Conservation (phyloP, 2,888 invertebrate genomes). For the Ennomos quercinarius region DNA sequence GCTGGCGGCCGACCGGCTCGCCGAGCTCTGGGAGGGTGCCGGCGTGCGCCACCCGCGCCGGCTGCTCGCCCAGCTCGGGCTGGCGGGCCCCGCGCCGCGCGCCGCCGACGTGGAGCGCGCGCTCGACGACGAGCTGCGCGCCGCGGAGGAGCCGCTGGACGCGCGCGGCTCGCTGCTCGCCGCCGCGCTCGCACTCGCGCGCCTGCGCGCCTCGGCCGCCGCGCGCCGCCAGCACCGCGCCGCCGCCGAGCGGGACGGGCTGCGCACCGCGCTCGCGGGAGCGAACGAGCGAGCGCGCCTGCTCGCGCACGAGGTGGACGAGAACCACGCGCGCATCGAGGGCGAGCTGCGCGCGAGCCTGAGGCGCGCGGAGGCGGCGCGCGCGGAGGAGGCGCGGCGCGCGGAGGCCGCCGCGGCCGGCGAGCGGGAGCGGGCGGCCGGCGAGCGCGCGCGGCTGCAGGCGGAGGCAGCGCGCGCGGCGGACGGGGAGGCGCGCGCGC, state of each 20-base stretch:
- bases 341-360: constrained; percentile 89
- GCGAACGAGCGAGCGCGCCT: constrained; percentile 93
- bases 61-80: constrained; percentile 89
- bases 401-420: constrained; percentile 88
- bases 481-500: constrained; percentile 86
- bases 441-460: constrained; percentile 86
- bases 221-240: constrained; percentile 88
- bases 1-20: constrained; percentile 81
- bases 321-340: constrained; percentile 93
- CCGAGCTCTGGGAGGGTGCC: constrained; percentile 90
- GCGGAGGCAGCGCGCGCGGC: constrained; percentile 86
- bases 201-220: constrained; percentile 89
- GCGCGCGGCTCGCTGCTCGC: constrained; percentile 75
- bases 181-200: constrained; percentile 88
- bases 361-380: constrained; percentile 90
- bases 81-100: constrained; percentile 84
- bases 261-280: constrained; percentile 91
- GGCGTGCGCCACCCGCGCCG: constrained; percentile 88
- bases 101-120: constrained; percentile 87
- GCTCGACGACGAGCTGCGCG: constrained; percentile 87
- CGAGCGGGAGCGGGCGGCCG: constrained; percentile 91
- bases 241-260: constrained; percentile 92
- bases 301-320: constrained; percentile 96
- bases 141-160: constrained; percentile 44
- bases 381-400: constrained; percentile 90